Conservation (phyloP, 2,797 vertebrate genomes). For the Amblyopsis hoosieri region DNA sequence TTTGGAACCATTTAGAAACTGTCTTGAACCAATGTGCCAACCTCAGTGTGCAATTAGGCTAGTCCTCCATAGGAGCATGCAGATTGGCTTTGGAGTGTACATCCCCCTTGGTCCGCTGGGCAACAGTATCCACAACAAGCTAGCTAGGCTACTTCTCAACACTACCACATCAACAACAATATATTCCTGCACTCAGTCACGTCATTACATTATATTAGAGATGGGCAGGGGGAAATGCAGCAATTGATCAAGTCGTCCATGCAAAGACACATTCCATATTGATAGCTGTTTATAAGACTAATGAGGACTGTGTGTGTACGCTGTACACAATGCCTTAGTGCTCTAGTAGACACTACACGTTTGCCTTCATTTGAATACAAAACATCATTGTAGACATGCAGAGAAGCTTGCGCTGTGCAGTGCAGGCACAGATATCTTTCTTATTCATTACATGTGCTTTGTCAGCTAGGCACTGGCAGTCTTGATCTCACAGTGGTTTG, state of each 20-base stretch:
- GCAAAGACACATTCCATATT: conserved; percentile 3
- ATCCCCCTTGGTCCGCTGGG: conserved; percentile 42
- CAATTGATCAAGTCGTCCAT: conserved; percentile 20
- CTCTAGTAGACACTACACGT: conserved; percentile 2
- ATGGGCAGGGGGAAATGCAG: conserved; percentile 12
- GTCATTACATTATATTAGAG: conserved; percentile 6
- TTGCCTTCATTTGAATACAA: neutral
- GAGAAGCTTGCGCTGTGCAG: conserved; percentile 4
- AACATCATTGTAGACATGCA: conserved; percentile 3
- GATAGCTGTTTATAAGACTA: conserved; percentile 10
- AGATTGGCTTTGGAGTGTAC: conserved; percentile 16
- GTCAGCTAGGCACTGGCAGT: conserved; percentile 6
- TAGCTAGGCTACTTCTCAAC: conserved; percentile 18
- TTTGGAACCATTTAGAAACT: no score
- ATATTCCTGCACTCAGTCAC: conserved; percentile 15
- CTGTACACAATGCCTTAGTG: neutral
- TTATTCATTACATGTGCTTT: conserved; percentile 35
- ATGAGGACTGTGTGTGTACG: conserved; percentile 12
- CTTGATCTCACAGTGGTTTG: conserved; percentile 6
- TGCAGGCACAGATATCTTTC: conserved; percentile 22
- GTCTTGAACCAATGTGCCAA: no score
- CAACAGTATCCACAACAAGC: conserved; percentile 69
- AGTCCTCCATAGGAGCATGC: conserved; percentile 8
- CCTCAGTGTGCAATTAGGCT: neutral
- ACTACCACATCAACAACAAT: conserved; percentile 23